These are phyloP conservation scores for Erithacus rubecula DNA, from an alignment of 2,797 vertebrate species.

Conservation along the genomic window DNA sequence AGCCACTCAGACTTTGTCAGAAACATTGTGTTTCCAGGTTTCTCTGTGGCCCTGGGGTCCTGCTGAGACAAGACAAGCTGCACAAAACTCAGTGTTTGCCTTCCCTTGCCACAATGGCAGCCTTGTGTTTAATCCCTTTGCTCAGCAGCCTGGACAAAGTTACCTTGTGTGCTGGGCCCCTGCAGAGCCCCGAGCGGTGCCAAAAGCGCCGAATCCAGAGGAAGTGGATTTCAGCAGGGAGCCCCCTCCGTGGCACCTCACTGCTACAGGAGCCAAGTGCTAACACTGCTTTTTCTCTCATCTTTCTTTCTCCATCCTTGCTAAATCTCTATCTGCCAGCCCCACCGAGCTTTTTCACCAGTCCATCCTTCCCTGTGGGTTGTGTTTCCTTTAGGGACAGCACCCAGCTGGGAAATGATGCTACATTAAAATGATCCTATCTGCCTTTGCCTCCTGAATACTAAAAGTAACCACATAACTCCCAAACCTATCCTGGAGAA, in stretches of 20 bases:
- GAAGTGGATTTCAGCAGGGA: conserved; percentile 54
- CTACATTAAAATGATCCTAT: not conserved
- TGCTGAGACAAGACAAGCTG: not conserved
- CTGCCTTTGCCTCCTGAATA: not conserved
- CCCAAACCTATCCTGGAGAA: not conserved
- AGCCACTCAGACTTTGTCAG: not conserved
- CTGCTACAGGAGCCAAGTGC: conserved; percentile 10
- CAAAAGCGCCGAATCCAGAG: conserved; percentile 19
- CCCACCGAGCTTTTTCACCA: not conserved
- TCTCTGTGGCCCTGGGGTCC: not conserved
- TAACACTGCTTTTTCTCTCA: conserved; percentile 39
- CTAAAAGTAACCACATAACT: not conserved
- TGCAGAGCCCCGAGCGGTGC: conserved; percentile 18
- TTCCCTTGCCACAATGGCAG: conserved; percentile 21
- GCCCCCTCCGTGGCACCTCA: conserved; percentile 23
- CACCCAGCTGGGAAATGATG: not conserved
- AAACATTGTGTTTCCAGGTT: not conserved
- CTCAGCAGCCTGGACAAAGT: conserved; percentile 52
- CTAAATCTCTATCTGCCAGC: not conserved
- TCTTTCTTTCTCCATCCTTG: not conserved
- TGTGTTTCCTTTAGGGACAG: not conserved
- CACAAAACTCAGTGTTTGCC: not conserved
- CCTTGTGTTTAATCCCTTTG: conserved; percentile 43
- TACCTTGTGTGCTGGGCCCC: conserved; percentile 43
- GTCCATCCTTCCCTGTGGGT: not conserved